Conservation (phyloP, 1,140 invertebrate genomes). For the Apis florea region DNA sequence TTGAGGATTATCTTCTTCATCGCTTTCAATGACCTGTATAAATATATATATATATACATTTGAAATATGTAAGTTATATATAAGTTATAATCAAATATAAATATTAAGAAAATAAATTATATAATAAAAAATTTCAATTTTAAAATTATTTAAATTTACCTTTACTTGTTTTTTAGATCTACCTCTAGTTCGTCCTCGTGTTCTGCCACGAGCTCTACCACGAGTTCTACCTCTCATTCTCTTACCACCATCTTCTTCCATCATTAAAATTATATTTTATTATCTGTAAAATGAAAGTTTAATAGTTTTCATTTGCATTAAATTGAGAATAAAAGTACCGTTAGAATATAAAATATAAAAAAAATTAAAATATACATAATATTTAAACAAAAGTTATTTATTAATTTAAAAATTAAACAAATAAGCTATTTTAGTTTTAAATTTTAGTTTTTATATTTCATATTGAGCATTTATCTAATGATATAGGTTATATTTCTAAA, state of each 20-base stretch:
- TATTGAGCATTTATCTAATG: neutral
- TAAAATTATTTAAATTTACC: constrained; percentile 67
- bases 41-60: neutral
- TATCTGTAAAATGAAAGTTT: neutral
- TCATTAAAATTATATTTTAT: constrained; percentile 58
- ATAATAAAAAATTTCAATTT: neutral
- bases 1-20: constrained; percentile 84
- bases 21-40: constrained; percentile 84
- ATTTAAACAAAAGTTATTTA: neutral
- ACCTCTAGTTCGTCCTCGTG: constrained; percentile 85
- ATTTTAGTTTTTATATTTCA: neutral
- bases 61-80: neutral
- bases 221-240: constrained; percentile 80
- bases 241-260: constrained; percentile 76
- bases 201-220: constrained; percentile 84
- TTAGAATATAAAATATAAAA: neutral
- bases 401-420: neutral
- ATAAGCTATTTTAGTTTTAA: neutral
- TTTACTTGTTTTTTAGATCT: constrained; percentile 87
- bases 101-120: neutral
- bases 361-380: neutral
- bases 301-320: neutral
- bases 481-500: constrained; percentile 39
- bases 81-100: neutral
- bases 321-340: neutral